A percentile compares a stretch with the other conserved stretches of the same genome.
These are phyloP conservation scores for Dryobota labecula DNA, from an alignment of 2,888 invertebrate species.

Conservation along the genomic window DNA sequence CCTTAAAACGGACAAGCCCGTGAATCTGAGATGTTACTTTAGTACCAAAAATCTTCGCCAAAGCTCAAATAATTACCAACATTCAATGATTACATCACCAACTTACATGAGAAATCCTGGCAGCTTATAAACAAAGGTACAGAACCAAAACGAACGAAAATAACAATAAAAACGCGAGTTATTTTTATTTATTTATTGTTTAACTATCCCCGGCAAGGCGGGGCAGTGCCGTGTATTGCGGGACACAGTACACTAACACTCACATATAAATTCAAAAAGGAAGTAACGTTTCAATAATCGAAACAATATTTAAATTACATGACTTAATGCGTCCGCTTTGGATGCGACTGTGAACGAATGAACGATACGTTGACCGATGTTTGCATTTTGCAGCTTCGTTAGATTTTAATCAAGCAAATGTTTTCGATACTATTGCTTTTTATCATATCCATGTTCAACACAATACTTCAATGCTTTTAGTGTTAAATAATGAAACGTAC, in stretches of 20 bases:
- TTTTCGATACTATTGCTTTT: not conserved
- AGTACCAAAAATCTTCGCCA: slow-evolving; percentile 5
- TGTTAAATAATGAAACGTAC: not conserved
- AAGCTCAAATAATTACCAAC: slow-evolving; percentile 15
- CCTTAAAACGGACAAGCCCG: not conserved
- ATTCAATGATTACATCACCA: slow-evolving; percentile 10
- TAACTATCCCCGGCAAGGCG: slow-evolving; percentile 83
- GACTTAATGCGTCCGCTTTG: slow-evolving; percentile 54
- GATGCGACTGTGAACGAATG: slow-evolving; percentile 27
- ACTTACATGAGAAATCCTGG: slow-evolving; percentile 83
- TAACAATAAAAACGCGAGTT: slow-evolving; percentile 62
- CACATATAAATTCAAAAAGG: slow-evolving; percentile 88
- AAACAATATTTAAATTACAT: slow-evolving; percentile 79
- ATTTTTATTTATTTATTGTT: slow-evolving; percentile 86
- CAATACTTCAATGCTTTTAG: not conserved
- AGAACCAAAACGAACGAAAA: slow-evolving; percentile 55
- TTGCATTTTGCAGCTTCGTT: not conserved
- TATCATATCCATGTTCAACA: not conserved
- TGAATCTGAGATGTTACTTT: not conserved
- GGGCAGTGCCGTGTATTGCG: slow-evolving; percentile 83
- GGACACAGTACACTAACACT: slow-evolving; percentile 83
- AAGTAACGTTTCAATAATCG: slow-evolving; percentile 85
- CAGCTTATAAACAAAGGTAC: slow-evolving; percentile 70
- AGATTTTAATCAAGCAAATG: not conserved
- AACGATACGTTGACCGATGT: not conserved